Conservation (phyloP, 2,113 vertebrate species). For the Nettapus auritus region DNA sequence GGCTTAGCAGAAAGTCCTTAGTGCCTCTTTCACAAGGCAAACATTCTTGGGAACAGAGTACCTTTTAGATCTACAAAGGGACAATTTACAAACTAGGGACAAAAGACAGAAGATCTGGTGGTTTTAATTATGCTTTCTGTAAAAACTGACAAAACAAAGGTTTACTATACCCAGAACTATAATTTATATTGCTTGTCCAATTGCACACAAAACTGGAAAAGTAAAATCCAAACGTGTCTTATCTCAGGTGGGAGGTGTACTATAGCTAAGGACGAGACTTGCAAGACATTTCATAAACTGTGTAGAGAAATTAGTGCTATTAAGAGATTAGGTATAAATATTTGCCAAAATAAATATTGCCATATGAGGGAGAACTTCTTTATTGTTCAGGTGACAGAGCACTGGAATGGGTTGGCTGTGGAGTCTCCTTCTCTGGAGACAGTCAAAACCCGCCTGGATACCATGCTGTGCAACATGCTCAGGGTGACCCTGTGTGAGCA, state of each 20-base stretch:
- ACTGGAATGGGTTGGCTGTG: no score
- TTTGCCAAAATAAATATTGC: not conserved
- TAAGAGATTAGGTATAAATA: not conserved
- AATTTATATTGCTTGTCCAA: not conserved
- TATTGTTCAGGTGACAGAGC: no score
- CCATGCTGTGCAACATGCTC: no score
- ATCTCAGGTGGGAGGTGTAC: not conserved
- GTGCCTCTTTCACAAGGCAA: not conserved
- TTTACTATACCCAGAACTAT: not conserved
- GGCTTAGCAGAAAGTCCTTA: not conserved
- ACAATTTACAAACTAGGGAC: not conserved
- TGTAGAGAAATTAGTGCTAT: not conserved
- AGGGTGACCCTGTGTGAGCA: no score
- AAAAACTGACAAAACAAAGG: not conserved
- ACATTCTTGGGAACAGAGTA: not conserved
- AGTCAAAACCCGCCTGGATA: no score
- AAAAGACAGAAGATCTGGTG: not conserved
- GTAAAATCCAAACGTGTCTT: not conserved
- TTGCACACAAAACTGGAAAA: not conserved
- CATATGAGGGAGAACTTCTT: no score
- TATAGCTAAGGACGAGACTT: not conserved
- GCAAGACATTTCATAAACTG: not conserved
- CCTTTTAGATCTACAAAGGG: not conserved
- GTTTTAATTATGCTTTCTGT: not conserved
- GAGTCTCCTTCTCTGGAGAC: no score